Conservation (phyloP, 2,888 invertebrate species). For the Sphecodes monilicornis region DNA sequence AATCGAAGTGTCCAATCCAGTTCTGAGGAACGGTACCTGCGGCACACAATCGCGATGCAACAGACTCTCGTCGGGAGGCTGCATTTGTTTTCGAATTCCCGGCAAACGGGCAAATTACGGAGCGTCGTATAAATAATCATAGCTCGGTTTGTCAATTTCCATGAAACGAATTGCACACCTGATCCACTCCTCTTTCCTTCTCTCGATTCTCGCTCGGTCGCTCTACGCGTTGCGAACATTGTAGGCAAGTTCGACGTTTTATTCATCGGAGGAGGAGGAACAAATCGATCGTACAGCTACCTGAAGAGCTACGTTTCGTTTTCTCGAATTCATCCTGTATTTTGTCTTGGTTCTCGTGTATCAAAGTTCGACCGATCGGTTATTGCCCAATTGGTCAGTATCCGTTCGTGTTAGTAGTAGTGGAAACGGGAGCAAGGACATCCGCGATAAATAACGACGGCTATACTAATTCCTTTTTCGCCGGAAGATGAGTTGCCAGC, state of each 20-base stretch:
- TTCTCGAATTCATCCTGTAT: too few relatives aligned
- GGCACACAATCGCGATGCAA: neutral
- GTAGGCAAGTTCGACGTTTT: constrained; percentile 44
- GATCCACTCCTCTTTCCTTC: constrained; percentile 36
- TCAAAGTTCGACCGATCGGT: neutral
- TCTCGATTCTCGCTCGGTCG: neutral
- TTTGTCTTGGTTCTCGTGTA: too few relatives aligned
- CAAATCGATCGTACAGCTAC: constrained; percentile 38
- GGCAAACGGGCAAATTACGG: constrained; percentile 33
- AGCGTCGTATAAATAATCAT: constrained; percentile 60
- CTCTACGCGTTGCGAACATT: neutral
- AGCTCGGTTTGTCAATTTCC: constrained; percentile 54
- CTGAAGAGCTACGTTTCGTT: constrained; percentile 15
- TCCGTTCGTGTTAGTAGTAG: neutral
- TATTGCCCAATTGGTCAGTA: constrained; percentile 12
- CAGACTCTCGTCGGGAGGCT: neutral
- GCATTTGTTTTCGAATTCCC: constrained; percentile 14
- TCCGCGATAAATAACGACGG: constrained; percentile 26
- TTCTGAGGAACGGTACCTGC: neutral
- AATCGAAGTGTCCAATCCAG: neutral
- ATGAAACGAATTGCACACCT: constrained; percentile 57
- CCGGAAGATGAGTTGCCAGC: constrained; percentile 16
- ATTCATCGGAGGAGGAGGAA: constrained; percentile 46
- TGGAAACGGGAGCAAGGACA: neutral
- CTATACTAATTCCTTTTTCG: constrained; percentile 26